These are phyloP conservation scores for Chlamydotis undulata DNA, from an alignment of 2,113 vertebrate species.

Conservation along the genomic window DNA sequence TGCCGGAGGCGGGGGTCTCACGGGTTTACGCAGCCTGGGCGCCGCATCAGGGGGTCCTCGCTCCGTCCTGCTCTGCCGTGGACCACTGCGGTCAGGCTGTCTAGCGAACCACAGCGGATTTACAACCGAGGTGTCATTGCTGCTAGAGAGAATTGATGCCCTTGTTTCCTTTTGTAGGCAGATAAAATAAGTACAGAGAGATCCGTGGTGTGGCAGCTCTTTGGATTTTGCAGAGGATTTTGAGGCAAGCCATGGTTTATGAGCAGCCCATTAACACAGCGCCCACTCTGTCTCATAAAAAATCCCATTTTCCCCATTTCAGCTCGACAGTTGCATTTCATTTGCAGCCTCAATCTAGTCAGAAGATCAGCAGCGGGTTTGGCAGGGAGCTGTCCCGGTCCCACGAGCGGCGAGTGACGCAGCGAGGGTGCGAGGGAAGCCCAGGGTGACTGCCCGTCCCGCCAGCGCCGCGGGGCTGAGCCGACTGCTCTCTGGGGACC, in stretches of 20 bases:
- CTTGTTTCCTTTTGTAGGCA: not conserved
- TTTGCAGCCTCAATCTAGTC: not conserved
- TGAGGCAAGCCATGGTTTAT: not conserved
- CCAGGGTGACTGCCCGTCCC: not conserved
- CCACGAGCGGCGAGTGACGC: not conserved
- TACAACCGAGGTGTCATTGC: not conserved
- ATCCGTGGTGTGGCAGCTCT: not conserved
- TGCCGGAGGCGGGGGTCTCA: not conserved
- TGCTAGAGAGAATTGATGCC: not conserved
- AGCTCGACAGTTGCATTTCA: not conserved
- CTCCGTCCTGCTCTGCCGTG: accelerated
- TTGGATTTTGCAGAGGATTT: not conserved
- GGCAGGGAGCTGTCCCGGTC: not conserved
- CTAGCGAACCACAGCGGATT: not conserved
- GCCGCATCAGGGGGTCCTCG: not conserved
- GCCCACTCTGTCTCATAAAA: not conserved
- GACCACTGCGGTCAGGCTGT: accelerated
- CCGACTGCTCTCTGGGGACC: not conserved
- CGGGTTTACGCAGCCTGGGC: accelerated
- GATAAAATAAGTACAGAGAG: not conserved
- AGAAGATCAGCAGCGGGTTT: not conserved
- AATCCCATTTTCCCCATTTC: not conserved
- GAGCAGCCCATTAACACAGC: not conserved
- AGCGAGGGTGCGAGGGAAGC: not conserved
- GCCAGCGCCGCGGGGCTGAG: not conserved